Conservation (phyloP, 2,113 vertebrate species). For the Etheostoma cragini region DNA sequence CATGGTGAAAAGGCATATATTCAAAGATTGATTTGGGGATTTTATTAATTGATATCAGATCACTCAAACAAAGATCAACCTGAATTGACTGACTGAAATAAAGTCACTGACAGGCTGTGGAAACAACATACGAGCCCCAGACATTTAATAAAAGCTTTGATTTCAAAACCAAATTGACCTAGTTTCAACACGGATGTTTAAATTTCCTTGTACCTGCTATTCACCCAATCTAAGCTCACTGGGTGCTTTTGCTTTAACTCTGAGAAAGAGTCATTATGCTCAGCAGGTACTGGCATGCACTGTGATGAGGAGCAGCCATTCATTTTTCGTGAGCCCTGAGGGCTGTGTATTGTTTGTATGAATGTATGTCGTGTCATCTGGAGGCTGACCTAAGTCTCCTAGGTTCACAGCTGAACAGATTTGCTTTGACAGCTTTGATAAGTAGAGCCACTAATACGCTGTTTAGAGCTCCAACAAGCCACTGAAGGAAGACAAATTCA, state of each 20-base stretch:
- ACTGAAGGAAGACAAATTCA: conserved; percentile 84
- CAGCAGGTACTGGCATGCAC: background rate
- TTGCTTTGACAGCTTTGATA: conserved; percentile 84
- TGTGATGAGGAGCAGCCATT: conserved; percentile 14
- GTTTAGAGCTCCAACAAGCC: conserved; percentile 82
- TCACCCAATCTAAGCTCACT: background rate
- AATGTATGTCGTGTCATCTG: conserved; percentile 55
- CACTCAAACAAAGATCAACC: too few species aligned
- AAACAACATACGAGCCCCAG: background rate
- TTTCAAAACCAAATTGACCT: background rate
- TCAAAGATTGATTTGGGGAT: too few species aligned
- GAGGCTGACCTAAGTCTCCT: conserved; percentile 58
- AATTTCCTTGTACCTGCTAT: background rate
- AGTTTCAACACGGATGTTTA: background rate
- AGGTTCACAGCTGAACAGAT: conserved; percentile 76
- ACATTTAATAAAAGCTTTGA: background rate
- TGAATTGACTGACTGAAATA: background rate
- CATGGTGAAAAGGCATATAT: too few species aligned
- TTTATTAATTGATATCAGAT: too few species aligned
- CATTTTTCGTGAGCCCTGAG: background rate
- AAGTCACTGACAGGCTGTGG: background rate
- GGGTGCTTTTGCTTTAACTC: background rate
- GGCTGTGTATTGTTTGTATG: background rate
- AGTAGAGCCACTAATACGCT: conserved; percentile 83
- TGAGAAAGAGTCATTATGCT: conserved; percentile 9